Percentiles rank a stretch among this genome's conserved stretches.
phyloP scores from a whole-genome alignment of 2,113 vertebrate genomes.

The Accipiter cooperii region DNA sequence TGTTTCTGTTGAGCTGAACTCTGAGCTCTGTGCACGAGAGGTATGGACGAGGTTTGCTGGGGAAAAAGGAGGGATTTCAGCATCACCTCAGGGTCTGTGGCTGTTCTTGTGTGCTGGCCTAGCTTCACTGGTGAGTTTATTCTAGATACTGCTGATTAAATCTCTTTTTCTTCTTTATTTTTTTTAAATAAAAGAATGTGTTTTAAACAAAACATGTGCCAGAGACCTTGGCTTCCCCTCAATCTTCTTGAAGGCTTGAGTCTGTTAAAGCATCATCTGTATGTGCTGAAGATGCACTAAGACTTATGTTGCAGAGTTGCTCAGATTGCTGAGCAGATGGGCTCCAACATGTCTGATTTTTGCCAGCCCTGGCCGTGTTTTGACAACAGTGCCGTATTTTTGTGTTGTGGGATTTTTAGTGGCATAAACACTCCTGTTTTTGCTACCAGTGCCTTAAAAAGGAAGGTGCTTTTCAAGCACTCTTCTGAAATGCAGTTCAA shows the following conservation, averaged over 20 bases:
- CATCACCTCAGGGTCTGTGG: background rate
- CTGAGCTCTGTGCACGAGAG: background rate
- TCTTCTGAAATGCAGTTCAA: constrained; percentile 5
- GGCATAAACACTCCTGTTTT: constrained; percentile 55
- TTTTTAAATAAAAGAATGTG: background rate
- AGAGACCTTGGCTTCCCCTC: constrained; percentile 61
- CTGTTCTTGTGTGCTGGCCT: background rate
- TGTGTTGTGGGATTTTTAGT: constrained; percentile 58
- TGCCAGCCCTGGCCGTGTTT: constrained; percentile 64
- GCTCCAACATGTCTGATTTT: constrained; percentile 54
- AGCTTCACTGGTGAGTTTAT: background rate
- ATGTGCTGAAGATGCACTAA: constrained; percentile 55
- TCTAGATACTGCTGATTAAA: background rate
- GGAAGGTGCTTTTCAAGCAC: constrained; percentile 22
- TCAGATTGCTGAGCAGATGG: constrained; percentile 66
- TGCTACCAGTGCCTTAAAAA: constrained; percentile 41
- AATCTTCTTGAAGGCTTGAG: constrained; percentile 52
- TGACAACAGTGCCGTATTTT: constrained; percentile 60
- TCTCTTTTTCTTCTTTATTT: background rate
- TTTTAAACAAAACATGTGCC: constrained; percentile 58
- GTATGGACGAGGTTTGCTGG: background rate
- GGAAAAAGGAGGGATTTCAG: background rate
- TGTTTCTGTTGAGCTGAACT: background rate
- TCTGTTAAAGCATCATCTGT: constrained; percentile 59
- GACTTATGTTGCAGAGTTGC: constrained; percentile 48